phyloP scores from a whole-genome alignment of 2,113 vertebrate species.

The Falco punctatus region DNA sequence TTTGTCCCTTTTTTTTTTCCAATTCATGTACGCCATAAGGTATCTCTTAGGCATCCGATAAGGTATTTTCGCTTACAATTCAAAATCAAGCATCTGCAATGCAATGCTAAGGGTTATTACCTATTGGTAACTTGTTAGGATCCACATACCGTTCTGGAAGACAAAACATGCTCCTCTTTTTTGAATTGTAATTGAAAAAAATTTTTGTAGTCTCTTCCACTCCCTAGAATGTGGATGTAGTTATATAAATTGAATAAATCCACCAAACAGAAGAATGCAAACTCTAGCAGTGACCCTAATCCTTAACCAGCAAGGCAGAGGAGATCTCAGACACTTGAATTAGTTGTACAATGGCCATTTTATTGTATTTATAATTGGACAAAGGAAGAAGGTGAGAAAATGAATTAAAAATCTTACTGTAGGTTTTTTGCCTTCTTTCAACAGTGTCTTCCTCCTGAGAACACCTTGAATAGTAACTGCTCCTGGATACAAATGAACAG shows the following conservation, averaged over 20 bases:
- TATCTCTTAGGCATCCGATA: neutral
- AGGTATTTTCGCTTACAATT: neutral
- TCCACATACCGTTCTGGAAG: neutral
- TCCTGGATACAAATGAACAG: constrained; percentile 95
- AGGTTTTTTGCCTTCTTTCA: constrained; percentile 99
- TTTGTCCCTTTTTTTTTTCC: neutral
- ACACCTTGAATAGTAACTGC: constrained; percentile 96
- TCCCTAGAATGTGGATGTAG: neutral
- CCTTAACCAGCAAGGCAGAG: neutral
- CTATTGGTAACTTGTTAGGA: neutral
- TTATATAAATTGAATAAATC: neutral
- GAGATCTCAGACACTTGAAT: neutral
- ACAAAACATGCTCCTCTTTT: neutral
- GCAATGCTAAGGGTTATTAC: neutral
- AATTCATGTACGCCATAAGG: neutral
- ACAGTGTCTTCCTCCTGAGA: constrained; percentile 91
- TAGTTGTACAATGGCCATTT: neutral
- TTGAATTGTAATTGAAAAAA: neutral
- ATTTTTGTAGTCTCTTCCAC: neutral
- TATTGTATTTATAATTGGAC: neutral
- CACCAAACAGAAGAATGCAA: neutral
- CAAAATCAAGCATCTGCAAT: neutral
- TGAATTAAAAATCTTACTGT: constrained; percentile 81
- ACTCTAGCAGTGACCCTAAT: neutral
- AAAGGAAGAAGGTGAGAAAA: constrained; percentile 6